Percentiles rank a stretch among this genome's conserved stretches.
phyloP scores from a whole-genome alignment of 2,797 vertebrate genomes.

The Fistularia commersonii region DNA sequence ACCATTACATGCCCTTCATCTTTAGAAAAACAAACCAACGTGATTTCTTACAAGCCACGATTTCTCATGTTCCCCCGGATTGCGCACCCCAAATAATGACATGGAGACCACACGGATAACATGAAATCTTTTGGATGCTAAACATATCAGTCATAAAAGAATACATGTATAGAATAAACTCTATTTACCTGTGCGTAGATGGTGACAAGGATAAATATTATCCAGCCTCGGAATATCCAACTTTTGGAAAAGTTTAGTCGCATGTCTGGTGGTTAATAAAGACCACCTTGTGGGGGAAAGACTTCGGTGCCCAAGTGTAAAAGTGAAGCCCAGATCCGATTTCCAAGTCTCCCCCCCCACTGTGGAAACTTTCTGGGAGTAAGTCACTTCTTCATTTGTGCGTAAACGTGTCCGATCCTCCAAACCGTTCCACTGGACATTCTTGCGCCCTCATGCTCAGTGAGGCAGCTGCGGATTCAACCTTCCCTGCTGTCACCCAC shows the following conservation, averaged over 20 bases:
- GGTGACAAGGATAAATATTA: constrained; percentile 57
- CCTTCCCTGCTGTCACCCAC: constrained; percentile 50
- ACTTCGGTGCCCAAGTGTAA: too few relatives aligned
- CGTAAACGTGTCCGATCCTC: constrained; percentile 23
- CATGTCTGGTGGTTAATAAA: constrained; percentile 56
- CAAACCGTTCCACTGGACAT: constrained; percentile 42
- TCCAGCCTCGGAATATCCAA: constrained; percentile 79
- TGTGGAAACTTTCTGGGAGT: constrained; percentile 5
- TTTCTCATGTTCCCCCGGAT: too few relatives aligned
- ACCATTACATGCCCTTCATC: background rate
- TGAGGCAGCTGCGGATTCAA: constrained; percentile 31
- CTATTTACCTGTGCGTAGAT: constrained; percentile 73
- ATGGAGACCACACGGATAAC: too few relatives aligned
- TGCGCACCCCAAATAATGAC: too few relatives aligned
- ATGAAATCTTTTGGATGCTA: too few relatives aligned
- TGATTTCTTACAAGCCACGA: too few relatives aligned
- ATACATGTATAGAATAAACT: background rate
- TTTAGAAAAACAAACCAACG: too few relatives aligned
- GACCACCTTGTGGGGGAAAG: constrained; percentile 12
- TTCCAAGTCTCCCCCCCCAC: constrained; percentile 4
- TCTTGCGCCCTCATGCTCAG: constrained; percentile 52
- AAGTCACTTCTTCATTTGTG: constrained; percentile 35
- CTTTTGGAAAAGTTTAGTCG: constrained; percentile 59
- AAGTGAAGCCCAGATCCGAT: too few relatives aligned
- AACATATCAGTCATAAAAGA: too few relatives aligned